Evolutionary conservation across 2,797 vertebrate species (phyloP), one percentile per base, ranked within the genome.

Genomic region (Somateria mollissima): DNA sequence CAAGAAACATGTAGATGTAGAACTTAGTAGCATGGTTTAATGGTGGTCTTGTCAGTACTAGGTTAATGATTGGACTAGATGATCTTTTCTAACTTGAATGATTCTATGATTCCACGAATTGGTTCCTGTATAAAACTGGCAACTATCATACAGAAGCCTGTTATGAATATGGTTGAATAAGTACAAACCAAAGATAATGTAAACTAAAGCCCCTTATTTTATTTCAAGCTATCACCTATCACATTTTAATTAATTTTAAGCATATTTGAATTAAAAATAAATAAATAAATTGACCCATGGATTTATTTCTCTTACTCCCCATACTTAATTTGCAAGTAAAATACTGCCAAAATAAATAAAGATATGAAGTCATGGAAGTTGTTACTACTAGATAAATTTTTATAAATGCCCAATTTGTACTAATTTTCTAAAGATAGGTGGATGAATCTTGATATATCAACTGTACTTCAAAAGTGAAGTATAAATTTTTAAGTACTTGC

Each of bases 281-380:
- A 19, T 22, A 47, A 25, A 49, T 51, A 37, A 49, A 32, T 4
- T 45, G 17, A 51, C 39, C 2, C 18, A 37, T 0, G 0, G 5
- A 58, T 73, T 94, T 90, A 14, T 6, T 24, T 75, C 78, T n/a
- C 4, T 5, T 84, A 65, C 49, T 27, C 70, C 79, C 34, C 4
- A 5, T 87, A 64, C 36, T 85, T 88, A 34, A 47, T 90, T 32
- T 82, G 8, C 3, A 92, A 73, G 54, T 41, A 56, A 8, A 88
- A 60, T 61, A 85, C 36, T 54, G 62, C 3, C 2, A 73, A 93
- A 87, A 66, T 8, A 84, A 58, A 41, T 45, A 36, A 25, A 4
- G 11, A 54, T 78, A 51, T 27, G 3, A 21, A 67, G 22, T 61
- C 10, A 10, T 8, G 4, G 16, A 93, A 69, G 10, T 30, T 81